A percentile compares a stretch with the other conserved stretches of the same genome.
phyloP scores from a whole-genome alignment of 2,113 vertebrate species.

The Ammodytes dubius region DNA sequence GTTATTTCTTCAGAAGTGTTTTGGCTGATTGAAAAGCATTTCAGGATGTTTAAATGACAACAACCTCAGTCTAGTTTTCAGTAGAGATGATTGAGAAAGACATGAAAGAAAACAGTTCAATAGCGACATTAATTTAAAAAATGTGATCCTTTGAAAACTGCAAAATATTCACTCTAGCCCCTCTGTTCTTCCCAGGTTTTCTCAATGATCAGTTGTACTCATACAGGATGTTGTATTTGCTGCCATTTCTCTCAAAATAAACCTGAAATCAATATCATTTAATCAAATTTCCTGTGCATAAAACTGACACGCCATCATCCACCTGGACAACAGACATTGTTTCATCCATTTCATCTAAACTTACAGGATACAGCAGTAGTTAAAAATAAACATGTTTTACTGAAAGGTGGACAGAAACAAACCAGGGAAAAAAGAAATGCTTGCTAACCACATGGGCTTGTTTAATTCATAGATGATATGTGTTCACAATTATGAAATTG shows the following conservation, averaged over 20 bases:
- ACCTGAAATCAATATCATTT: background rate
- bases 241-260: background rate
- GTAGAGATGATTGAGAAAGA: conserved; percentile 8
- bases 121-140: background rate
- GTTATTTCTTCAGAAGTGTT: conserved; percentile 10
- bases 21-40: conserved; percentile 14
- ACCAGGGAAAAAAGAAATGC: background rate
- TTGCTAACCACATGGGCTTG: background rate
- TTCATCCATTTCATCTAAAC: conserved; percentile 5
- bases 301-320: conserved; percentile 21
- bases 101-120: background rate
- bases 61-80: conserved; percentile 16
- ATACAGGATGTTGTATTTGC: conserved; percentile 13
- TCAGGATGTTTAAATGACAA: conserved; percentile 2
- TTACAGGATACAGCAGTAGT: background rate
- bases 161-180: background rate
- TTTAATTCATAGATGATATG: background rate
- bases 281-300: conserved; percentile 24
- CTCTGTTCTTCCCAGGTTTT: background rate
- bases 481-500: background rate
- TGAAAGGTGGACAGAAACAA: background rate
- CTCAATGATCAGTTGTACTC: background rate
- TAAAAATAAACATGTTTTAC: background rate
- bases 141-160: background rate
- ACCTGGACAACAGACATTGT: conserved; percentile 21